Evolutionary conservation across 2,113 vertebrate species (phyloP), one percentile per base, ranked within the genome.

Genomic region (Mohoua ochrocephala): DNA sequence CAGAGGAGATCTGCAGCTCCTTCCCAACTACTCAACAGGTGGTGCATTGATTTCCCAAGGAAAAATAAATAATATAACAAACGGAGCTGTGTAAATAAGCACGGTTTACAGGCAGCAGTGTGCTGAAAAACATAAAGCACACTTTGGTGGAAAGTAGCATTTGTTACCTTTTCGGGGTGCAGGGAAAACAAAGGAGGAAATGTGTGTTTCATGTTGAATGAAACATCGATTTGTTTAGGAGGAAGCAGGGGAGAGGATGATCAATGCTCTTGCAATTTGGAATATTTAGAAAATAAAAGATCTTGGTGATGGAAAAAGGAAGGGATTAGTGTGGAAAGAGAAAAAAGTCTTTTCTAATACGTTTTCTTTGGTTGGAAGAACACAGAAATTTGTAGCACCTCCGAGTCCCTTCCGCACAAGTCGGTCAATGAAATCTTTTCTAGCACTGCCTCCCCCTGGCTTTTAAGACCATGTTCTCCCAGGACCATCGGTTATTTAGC

Each of bases 141-240:
- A 19, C 57, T 76, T 81, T 13, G 35, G 78, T 65, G 92, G 35
- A 75, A 84, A 82, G 73, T 11, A 64, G 56, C 61, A 70, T 91
- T 95, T 94, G 71, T 84, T 91, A 52, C 74, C 76, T 84, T 91
- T 87, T 84, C 73, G 27, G 31, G 67, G 74, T 26, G 35, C 44
- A 88, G n/a, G 49, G 52, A 92, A 85, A 95, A 79, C 2, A 15
- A 71, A 76, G 49, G 26, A 82, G 92, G 90, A 94, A 90, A 82
- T 91, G 56, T 17, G 15, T 41, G 82, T 87, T 94, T 94, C 78
- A 53, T 90, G 87, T 87, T 85, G 94, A 85, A 91, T 78, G 91
- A 82, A 94, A 44, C 82, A 95, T 90, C 75, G 91, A 95, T 92
- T 93, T 91, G 81, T 78, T 95, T 70, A 11, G 85, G 47, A 73